Base-by-base conservation (phyloP, 2,797 vertebrate species). In the Pteronotus mesoamericanus region DNA sequence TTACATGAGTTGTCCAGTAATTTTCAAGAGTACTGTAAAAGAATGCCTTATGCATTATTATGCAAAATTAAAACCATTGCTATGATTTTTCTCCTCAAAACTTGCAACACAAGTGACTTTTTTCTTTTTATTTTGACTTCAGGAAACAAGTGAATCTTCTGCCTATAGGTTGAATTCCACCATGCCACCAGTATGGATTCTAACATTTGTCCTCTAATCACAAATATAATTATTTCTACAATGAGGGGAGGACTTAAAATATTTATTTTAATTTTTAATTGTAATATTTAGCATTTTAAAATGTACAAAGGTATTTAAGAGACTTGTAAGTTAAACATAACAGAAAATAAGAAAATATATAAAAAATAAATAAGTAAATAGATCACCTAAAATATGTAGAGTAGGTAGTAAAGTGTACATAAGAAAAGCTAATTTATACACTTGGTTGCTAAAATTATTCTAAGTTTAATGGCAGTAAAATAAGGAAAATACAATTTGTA, bases 231-330 rank as follows among this genome's bases (percentile, higher is more conserved):
- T 53, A 85, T 79, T 84, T 79, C 42, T 91, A 68, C 79, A 85
- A 75, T 44, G 29, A 61, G 51, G 46, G 29, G 6, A 79, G 22
- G 22, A 69, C 11, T 69, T 59, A 71, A 46, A 64, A 48, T 68
- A 61, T 66, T 92, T 94, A 57, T 69, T 86, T 74, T 46, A 80
- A 42, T 68, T 96, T 14, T 78, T 53, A 66, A 80, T 71, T 91
- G 91, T 72, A 72, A 72, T 79, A 79, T 39, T 94, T 89, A 34
- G 19, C 7, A 85, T 66, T 88, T 86, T 90, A 68, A 93, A 42
- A 34, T 59, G 93, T 89, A 37, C 14, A 74, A 74, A 69, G 37
- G 14, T 48, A 10, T 48, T 86, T 44, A 61, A 78, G 42, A 74
- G 71, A 34, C 26, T 95, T 95, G 2, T 44, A 69, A 84, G 2